phyloP scores from a whole-genome alignment of 2,113 vertebrate species.

The Porphyrio hochstetteri region DNA sequence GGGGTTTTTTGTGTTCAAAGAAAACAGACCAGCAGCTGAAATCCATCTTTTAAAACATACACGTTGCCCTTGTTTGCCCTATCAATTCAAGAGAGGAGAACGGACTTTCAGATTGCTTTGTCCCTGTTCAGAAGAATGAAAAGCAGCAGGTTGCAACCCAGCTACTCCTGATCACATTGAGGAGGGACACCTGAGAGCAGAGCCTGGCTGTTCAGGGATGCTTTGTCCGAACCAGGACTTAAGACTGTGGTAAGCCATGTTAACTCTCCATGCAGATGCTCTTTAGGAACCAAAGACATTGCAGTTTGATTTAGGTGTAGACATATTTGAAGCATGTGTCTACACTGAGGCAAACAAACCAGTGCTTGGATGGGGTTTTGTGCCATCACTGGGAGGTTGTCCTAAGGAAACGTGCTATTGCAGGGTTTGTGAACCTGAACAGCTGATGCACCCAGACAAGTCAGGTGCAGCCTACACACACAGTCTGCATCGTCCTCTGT shows the following conservation, averaged over 20 bases:
- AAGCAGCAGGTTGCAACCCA: background rate
- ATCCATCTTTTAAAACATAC: background rate
- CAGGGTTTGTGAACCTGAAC: background rate
- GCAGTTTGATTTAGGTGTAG: background rate
- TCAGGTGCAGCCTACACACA: background rate
- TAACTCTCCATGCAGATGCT: background rate
- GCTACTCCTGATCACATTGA: background rate
- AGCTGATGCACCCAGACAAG: background rate
- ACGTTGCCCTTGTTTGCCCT: background rate
- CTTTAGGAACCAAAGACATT: background rate
- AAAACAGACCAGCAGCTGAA: background rate
- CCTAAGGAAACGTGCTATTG: background rate
- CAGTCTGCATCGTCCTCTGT: background rate
- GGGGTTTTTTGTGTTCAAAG: background rate
- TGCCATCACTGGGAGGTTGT: background rate
- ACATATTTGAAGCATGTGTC: background rate
- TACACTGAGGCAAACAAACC: too few species aligned
- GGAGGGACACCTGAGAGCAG: background rate
- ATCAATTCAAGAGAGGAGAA: rapidly evolving
- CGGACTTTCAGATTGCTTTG: background rate
- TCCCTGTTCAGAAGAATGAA: background rate
- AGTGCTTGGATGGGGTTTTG: background rate
- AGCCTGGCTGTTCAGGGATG: background rate
- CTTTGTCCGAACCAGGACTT: background rate
- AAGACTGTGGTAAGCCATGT: background rate